These are phyloP conservation scores for Drosophila bifasciata DNA, from an alignment of 1,140 invertebrate genomes.

Conservation along the genomic window DNA sequence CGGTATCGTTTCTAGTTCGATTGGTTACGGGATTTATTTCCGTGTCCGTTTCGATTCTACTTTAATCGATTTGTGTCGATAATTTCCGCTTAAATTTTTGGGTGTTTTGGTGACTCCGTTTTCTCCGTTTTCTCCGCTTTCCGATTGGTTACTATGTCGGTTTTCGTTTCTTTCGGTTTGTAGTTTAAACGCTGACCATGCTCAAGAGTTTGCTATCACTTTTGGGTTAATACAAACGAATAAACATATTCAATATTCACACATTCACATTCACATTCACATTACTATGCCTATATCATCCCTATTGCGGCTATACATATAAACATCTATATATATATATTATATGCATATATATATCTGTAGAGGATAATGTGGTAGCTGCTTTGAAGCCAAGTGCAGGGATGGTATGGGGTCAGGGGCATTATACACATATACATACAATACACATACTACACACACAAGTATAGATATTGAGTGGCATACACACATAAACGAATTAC, in stretches of 20 bases:
- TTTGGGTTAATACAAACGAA: slow-evolving; percentile 57
- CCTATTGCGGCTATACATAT: slow-evolving; percentile 22
- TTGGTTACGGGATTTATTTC: slow-evolving; percentile 4
- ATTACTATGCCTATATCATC: slow-evolving; percentile 2
- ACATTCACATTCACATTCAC: not conserved
- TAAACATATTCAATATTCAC: slow-evolving; percentile 10
- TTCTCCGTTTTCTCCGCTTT: no score
- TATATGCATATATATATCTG: slow-evolving; percentile 27
- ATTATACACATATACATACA: slow-evolving; percentile 14
- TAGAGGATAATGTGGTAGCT: slow-evolving; percentile 2
- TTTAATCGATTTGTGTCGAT: not conserved
- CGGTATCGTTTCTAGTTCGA: slow-evolving; percentile 5
- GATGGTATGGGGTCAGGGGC: not conserved
- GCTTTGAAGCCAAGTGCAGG: slow-evolving; percentile 36
- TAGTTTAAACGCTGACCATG: slow-evolving; percentile 68
- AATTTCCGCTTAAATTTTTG: slow-evolving; percentile 6
- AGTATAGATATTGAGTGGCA: slow-evolving; percentile 18
- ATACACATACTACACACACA: slow-evolving; percentile 36
- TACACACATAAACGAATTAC: slow-evolving; percentile 45
- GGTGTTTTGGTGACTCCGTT: no score
- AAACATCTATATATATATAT: slow-evolving; percentile 15
- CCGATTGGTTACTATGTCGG: slow-evolving; percentile 16
- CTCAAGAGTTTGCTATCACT: slow-evolving; percentile 74
- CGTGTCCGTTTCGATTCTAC: not conserved
- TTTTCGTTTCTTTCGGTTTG: slow-evolving; percentile 18